Evolutionary conservation across 2,888 invertebrate species (phyloP).

Genomic region (Agriopis marginaria): DNA sequence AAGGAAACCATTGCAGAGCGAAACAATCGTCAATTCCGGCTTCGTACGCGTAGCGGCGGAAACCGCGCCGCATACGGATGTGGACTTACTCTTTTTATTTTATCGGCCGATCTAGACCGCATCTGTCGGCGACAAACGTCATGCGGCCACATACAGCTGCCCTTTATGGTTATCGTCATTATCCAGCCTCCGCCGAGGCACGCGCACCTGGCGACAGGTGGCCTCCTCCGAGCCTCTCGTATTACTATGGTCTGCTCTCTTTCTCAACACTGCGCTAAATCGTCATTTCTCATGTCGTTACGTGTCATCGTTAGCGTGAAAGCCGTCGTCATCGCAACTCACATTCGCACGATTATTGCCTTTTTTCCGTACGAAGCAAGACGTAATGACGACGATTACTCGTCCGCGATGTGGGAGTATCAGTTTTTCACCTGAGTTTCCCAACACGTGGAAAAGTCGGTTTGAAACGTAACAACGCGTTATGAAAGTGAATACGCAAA

Average conservation of each 20-base stretch:
- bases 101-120: conserved; percentile 81
- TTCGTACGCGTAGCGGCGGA: conserved; percentile 74
- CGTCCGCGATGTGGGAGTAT: conserved; percentile 78
- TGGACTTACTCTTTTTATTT: conserved; percentile 80
- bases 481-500: conserved; percentile 82
- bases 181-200: conserved; percentile 65
- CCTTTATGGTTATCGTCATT: conserved; percentile 71
- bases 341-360: conserved; percentile 67
- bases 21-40: conserved; percentile 81
- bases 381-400: conserved; percentile 72
- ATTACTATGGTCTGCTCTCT: conserved; percentile 42
- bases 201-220: conserved; percentile 83
- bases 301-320: conserved; percentile 70
- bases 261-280: conserved; percentile 37
- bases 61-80: conserved; percentile 78
- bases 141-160: conserved; percentile 68
- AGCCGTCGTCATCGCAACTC: conserved; percentile 66
- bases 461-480: conserved; percentile 79
- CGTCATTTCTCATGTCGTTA: conserved; percentile 56
- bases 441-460: conserved; percentile 79
- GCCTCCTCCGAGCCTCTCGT: conserved; percentile 42
- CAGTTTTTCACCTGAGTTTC: conserved; percentile 78
- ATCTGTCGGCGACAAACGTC: conserved; percentile 79
- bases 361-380: conserved; percentile 65
- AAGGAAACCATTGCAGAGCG: conserved; percentile 78